Evolutionary conservation across 1,140 invertebrate species (phyloP), one percentile per base, ranked within the genome.

Genomic region (Eupristina koningsbergeri): DNA sequence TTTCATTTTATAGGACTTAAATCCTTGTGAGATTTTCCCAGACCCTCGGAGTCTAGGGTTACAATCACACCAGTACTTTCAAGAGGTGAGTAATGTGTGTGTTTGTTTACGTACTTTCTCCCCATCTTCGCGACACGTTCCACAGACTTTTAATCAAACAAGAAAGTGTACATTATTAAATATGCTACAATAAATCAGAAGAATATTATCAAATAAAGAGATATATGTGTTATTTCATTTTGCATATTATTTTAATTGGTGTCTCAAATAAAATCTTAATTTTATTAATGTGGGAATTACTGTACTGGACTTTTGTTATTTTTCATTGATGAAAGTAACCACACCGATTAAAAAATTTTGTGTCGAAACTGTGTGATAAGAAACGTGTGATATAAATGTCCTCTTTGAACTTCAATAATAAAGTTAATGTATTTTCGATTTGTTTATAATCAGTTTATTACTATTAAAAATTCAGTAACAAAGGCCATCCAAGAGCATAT

Each of bases 11-110:
- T 41, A 83, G 74, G 11, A 53, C 69, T 34, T 34, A 1, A 53
- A 83, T 41, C n/a, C n/a, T 53, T 67, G 41, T 71, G 63, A 83
- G 45, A 47, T n/a, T 77, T 77, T 53, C 75, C 81, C n/a, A 34
- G 64, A 83, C 26, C 50, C 64, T 73, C 64, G 36, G 64, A 73
- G 75, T 78, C 73, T 83, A 45, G 64, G 61, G 36, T 61, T 58
- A 39, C 22, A 45, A 47, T 36, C 19, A 39, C 9, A 11, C 61
- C 22, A 31, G 26, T 73, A 78, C 15, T 31, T 73, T 47, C 26
- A 83, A 73, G 61, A 78, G 75, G 81, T 83, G 61, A 83, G 73
- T 69, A 29, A 82, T 50, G 3, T 34, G 17, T 47, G 3, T 17
- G 0, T 63, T 82, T n/a, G 2, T 63, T 76, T 76, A 26, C 39